These are phyloP conservation scores for Valencia hispanica DNA, from an alignment of 2,797 vertebrate genomes.

Conservation along the genomic window DNA sequence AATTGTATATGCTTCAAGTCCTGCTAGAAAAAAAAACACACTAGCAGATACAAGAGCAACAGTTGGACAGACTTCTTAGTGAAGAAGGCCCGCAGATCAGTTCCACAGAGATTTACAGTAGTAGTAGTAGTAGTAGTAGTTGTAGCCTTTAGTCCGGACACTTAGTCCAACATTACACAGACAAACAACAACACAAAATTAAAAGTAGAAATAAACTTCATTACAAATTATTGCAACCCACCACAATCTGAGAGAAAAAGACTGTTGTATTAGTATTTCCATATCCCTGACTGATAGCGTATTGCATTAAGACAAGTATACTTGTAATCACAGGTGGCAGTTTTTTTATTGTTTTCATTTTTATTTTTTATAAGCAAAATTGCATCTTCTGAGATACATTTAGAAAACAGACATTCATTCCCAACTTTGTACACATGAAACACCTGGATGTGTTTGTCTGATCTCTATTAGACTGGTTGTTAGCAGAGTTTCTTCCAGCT, in stretches of 20 bases:
- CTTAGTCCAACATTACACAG: no score
- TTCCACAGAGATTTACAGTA: neutral
- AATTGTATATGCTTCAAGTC: neutral
- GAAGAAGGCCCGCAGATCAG: neutral
- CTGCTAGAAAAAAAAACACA: neutral
- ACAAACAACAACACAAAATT: no score
- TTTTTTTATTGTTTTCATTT: no score
- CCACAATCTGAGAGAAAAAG: no score
- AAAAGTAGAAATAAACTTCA: no score
- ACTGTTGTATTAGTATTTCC: no score
- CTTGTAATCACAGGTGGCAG: no score
- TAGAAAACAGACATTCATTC: neutral
- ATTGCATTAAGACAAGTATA: no score
- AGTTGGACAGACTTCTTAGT: neutral
- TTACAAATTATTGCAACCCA: no score
- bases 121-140: no score
- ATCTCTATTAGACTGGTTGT: neutral
- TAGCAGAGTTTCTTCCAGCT: constrained; percentile 5
- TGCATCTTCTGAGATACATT: neutral
- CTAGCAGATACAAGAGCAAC: neutral
- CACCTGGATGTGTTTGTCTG: neutral
- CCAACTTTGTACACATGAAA: neutral
- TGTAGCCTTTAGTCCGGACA: no score
- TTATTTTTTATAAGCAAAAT: neutral
- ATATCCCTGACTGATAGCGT: no score